Evolutionary conservation across 2,113 vertebrate genomes (phyloP).

Genomic region (Takifugu flavidus): DNA sequence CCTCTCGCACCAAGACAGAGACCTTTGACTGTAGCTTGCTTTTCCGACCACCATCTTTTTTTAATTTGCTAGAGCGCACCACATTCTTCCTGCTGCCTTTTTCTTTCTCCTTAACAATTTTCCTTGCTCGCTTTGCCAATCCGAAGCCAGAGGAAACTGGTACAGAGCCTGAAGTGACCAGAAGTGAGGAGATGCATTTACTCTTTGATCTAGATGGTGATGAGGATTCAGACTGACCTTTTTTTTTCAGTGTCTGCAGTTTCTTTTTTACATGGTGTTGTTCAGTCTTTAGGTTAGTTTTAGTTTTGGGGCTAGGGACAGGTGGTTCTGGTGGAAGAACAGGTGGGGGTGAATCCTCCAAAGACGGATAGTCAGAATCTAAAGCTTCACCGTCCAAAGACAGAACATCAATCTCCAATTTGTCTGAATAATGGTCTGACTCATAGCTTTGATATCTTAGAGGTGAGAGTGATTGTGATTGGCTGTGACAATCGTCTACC

Average conservation of each 20-base stretch:
- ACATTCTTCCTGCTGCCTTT: conserved; percentile 67
- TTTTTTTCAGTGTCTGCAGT: conserved; percentile 68
- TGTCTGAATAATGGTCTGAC: conserved; percentile 72
- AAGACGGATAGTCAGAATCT: conserved; percentile 78
- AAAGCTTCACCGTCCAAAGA: conserved; percentile 79
- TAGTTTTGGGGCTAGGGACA: conserved; percentile 63
- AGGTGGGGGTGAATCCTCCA: conserved; percentile 74
- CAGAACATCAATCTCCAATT: conserved; percentile 68
- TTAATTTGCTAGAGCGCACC: conserved; percentile 64
- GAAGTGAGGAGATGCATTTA: conserved; percentile 66
- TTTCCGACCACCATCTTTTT: conserved; percentile 74
- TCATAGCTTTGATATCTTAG: conserved; percentile 67
- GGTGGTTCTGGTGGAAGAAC: conserved; percentile 59
- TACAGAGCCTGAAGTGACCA: conserved; percentile 48
- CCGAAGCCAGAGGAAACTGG: conserved; percentile 29
- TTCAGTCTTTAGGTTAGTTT: conserved; percentile 53
- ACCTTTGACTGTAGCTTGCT: conserved; percentile 93
- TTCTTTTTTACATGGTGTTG: conserved; percentile 70
- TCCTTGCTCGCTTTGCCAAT: conserved; percentile 57
- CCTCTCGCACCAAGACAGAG: conserved; percentile 86
- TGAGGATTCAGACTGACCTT: conserved; percentile 50
- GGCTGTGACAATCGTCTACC: conserved; percentile 61
- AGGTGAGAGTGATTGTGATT: conserved; percentile 62
- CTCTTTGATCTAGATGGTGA: conserved; percentile 61
- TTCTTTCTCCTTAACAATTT: conserved; percentile 71